Base-by-base conservation (phyloP, 1,140 invertebrate genomes). In the Drosophila teissieri region DNA sequence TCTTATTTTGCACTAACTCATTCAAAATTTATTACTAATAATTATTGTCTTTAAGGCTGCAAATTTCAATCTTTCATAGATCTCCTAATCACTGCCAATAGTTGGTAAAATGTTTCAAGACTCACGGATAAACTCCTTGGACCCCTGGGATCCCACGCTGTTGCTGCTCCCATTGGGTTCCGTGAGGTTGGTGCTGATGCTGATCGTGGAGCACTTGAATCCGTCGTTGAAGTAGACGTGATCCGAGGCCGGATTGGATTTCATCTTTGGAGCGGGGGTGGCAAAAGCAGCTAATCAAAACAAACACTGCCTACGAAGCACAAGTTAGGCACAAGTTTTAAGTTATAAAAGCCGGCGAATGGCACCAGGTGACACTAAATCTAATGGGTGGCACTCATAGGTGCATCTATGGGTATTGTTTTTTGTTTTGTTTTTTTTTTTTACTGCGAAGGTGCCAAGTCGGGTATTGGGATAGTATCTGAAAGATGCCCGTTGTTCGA, bases 211-310 rank as follows among this genome's bases (percentile, higher is more conserved):
- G 68, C 89, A 92, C 53, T 91, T 91, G 48, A 92, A 80, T 36
- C 77, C 89, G 45, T 92, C 89, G 60, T 92, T 92, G 24, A 91
- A 74, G 55, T 92, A 92, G 10, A 90, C 85, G 76, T 92, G 91
- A 78, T 92, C 69, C 52, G 74, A 79, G 44, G 84, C 85, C 34
- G 90, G 85, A 74, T 90, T 91, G 19, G 78, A 57, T 53, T 91
- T 91, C 82, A 91, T 91, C 56, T 65, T 86, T 8, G 37, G 45
- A 31, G 31, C 14, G 53, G 31, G 40, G 36, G 19, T 17, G 15
- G 17, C 42, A 10, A 22, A 10, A 12, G 17, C 7, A 22, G 11
- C 17, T 27, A 37, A 48, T 46, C 14, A 52, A 39, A 58, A 19
- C 24, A 42, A 64, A 22, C 48, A 75, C 60, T 67, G 61, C 34